Base-by-base conservation (phyloP, 2,888 invertebrate species). In the Caenorhabditis wallacei region DNA sequence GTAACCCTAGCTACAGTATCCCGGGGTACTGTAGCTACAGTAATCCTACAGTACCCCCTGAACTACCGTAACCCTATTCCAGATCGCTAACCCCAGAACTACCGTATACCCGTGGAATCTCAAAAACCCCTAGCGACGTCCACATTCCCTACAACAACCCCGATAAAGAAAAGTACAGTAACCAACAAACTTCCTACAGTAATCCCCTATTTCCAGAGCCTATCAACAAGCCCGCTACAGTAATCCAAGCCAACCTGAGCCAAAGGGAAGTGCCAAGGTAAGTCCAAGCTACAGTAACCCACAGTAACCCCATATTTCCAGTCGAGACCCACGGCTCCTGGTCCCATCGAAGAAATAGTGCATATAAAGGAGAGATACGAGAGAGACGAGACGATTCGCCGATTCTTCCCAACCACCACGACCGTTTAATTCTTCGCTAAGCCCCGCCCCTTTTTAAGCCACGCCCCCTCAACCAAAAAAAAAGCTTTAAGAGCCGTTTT, bases 321-420 rank as follows among this genome's bases (percentile, higher is more conserved):
- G 56, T 13, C 63, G 24, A 53, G 72, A 40, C 72, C 74, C 56
- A n/a, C 11, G 22, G 11, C 26, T 18, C 26, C 1, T 20, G 20
- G 26, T 5, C 82, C 82, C 1, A 63, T 35, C 68, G 83, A 83
- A 24, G 83, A 83, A 35, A 61, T 83, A 18, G 64, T 83, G 18
- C 83, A 83, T 30, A 66, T 83, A 30, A 79, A 80, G 75, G 83
- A 83, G 61, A 37, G 69, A 35, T 83, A 80, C 51, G 83, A 83
- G 61, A 56, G 74, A 51, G 83, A 83, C 56, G 83, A 83, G 51
- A 83, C 83, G 20, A 80, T 83, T 48, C 74, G 79, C 26, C 79
- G 83, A 10, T 80, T 75, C 43, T 83, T 61, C 40, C 83, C 83
- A 20, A 83, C 79, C 5, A 80, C 83, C 3, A 83, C 83, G 10